Evolutionary conservation across 2,113 vertebrate genomes (phyloP).

Genomic region (Pelecanoides urinatrix): DNA sequence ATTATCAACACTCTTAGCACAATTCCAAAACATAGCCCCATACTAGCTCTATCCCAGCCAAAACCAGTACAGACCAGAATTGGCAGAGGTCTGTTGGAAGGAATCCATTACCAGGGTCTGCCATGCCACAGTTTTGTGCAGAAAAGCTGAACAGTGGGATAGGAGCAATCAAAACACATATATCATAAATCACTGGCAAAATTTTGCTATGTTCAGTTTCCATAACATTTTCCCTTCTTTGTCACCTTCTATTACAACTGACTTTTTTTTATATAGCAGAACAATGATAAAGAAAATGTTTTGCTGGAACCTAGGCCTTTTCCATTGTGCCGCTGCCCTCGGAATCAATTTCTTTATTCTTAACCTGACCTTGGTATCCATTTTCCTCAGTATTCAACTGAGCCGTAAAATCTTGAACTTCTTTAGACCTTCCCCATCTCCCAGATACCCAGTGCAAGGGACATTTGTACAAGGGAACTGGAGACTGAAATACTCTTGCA

Average conservation of each 20-base stretch:
- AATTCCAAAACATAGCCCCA: too few relatives aligned
- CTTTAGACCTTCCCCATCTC: neutral
- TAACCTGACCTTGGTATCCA: conserved; percentile 60
- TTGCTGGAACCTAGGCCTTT: conserved; percentile 33
- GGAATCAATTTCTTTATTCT: conserved; percentile 38
- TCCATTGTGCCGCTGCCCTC: neutral
- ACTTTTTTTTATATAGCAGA: conserved; percentile 26
- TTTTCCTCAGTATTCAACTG: conserved; percentile 45
- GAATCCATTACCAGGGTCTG: neutral
- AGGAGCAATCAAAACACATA: neutral
- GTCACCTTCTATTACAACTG: neutral
- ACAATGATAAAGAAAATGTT: conserved; percentile 39
- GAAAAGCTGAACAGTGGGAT: neutral
- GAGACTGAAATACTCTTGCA: neutral
- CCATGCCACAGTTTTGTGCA: neutral
- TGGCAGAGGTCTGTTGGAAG: neutral
- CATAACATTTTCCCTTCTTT: neutral
- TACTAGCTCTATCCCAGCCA: too few relatives aligned
- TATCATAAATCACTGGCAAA: neutral
- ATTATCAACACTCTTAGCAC: too few relatives aligned
- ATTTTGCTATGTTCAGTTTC: neutral
- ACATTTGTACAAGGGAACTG: neutral
- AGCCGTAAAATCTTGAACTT: conserved; percentile 65
- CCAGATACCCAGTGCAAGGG: neutral
- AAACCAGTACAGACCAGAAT: neutral